Conservation (phyloP, 1,140 invertebrate species). For the Drosophila jambulina region DNA sequence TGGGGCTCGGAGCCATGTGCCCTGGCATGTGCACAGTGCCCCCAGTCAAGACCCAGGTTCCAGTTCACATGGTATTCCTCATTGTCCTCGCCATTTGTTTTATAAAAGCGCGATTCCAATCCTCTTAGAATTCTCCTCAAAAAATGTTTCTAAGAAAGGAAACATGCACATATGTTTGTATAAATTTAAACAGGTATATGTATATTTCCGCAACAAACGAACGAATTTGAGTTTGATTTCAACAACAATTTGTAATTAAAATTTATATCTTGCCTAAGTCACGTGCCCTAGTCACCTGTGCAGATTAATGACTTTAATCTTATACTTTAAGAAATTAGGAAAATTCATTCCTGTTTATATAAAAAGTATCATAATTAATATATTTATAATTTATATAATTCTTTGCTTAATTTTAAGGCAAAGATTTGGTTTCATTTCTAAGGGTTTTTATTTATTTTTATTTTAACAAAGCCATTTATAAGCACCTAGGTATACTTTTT, state of each 20-base stretch:
- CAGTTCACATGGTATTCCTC: background rate
- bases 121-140: slow-evolving; percentile 19
- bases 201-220: background rate
- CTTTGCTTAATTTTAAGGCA: background rate
- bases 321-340: too few relatives aligned
- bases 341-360: too few relatives aligned
- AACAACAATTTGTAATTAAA: slow-evolving; percentile 6
- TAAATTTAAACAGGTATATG: background rate
- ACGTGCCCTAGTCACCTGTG: background rate
- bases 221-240: background rate
- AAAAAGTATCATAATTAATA: fast-evolving
- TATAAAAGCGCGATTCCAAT: slow-evolving; percentile 27
- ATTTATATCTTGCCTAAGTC: background rate
- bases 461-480: background rate
- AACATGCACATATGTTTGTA: background rate
- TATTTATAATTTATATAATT: background rate
- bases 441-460: background rate
- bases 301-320: background rate
- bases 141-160: background rate
- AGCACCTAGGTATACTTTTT: background rate
- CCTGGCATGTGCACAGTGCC: slow-evolving; percentile 33
- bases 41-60: slow-evolving; percentile 1
- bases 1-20: slow-evolving; percentile 30
- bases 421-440: background rate
- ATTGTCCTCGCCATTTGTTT: slow-evolving; percentile 30